Base-by-base conservation (phyloP, 2,797 vertebrate genomes). In the Dicrostonyx torquatus region DNA sequence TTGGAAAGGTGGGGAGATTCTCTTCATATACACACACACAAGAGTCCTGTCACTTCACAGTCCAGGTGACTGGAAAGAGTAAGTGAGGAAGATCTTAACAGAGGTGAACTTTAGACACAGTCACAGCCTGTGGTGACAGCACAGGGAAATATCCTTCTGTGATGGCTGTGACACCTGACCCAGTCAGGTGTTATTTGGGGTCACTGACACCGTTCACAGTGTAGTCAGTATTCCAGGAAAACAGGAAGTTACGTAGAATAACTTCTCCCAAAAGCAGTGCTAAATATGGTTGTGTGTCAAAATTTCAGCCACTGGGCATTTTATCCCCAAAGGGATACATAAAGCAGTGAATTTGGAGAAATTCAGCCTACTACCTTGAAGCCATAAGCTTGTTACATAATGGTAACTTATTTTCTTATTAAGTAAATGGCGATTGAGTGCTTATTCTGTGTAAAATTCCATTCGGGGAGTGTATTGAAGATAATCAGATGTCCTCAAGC, bases 401-500 rank as follows among this genome's bases (percentile, higher is more conserved):
- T n/a, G 64, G 15, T 62, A 90, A 72, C 1, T 75, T 66, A 50
- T 55, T 78, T 92, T n/a, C 37, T 91, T 85, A 68, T 53, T 83
- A 93, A 94, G 70, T 78, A 87, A 87, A 72, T 9, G 77, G 50
- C 82, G 10, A 87, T 26, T 90, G 50, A 88, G 20, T 78, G 9
- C 1, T 64, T 68, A 34, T 43, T 6, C 45, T 85, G 53, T 87
- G 4, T 62, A 77, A 94, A 95, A 82, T 92, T 72, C 29, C 86
- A 9, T 72, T 24, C 58, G 14, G 58, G 8, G 13, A 48, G 31
- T n/a, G 85, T 18, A 34, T 87, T 55, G 50, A 80, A 93, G 77
- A 95, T 90, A 88, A 40, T 15, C 79, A n/a, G 14, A 90, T 77
- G 87, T 94, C 40, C 31, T 31, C 82, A 91, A 83, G 45, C 14